These are phyloP conservation scores for Noctua janthe DNA, from an alignment of 2,888 invertebrate species.

Conservation along the genomic window DNA sequence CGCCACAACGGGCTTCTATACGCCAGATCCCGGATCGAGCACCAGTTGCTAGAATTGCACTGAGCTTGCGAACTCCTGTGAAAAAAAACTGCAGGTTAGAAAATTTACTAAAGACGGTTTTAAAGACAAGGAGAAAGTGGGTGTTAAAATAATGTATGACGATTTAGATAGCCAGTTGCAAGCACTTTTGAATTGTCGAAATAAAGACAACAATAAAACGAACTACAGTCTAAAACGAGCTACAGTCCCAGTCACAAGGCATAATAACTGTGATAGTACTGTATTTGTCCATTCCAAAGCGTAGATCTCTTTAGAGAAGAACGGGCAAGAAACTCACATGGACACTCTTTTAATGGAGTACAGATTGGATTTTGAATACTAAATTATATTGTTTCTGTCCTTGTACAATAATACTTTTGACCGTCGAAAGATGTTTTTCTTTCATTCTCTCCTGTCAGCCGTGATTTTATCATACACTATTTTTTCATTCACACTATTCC, in stretches of 20 bases:
- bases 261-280: too few relatives aligned
- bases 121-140: neutral
- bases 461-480: neutral
- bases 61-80: conserved; percentile 91
- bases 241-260: too few relatives aligned
- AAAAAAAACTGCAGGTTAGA: conserved; percentile 39
- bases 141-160: neutral
- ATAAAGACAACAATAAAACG: too few relatives aligned
- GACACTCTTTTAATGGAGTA: neutral
- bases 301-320: too few relatives aligned
- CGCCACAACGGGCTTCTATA: conserved; percentile 89
- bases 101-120: neutral
- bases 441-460: neutral
- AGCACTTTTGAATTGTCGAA: too few relatives aligned
- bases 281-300: too few relatives aligned
- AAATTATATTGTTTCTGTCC: neutral
- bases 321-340: too few relatives aligned
- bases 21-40: conserved; percentile 91
- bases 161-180: neutral
- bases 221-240: too few relatives aligned
- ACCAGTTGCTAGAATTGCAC: conserved; percentile 89
- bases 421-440: neutral
- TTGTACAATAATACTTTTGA: neutral
- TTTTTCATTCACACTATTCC: neutral
- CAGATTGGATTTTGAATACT: neutral